These are phyloP conservation scores for Melanerpes aurifrons DNA, from an alignment of 2,113 vertebrate species.

Conservation along the genomic window DNA sequence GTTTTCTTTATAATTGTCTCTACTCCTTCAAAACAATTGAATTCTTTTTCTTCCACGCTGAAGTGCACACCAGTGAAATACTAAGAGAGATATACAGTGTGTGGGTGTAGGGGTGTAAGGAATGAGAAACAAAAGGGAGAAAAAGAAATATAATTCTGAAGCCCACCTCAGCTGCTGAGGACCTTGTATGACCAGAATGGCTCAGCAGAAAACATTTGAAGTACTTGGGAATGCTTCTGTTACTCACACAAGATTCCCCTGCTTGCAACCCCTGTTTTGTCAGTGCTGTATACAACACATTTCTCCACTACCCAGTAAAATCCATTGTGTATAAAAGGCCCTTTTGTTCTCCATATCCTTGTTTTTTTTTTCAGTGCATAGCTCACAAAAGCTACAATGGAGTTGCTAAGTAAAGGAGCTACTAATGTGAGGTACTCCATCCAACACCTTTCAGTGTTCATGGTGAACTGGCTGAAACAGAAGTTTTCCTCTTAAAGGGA, in stretches of 20 bases:
- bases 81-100: neutral
- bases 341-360: neutral
- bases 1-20: neutral
- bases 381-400: neutral
- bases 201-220: neutral
- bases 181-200: neutral
- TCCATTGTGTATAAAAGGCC: neutral
- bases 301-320: neutral
- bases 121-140: neutral
- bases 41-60: neutral
- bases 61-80: neutral
- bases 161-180: fast-evolving
- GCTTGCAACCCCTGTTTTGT: neutral
- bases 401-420: neutral
- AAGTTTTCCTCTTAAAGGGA: neutral
- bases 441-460: neutral
- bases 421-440: neutral
- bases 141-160: neutral
- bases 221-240: neutral
- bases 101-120: neutral
- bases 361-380: neutral
- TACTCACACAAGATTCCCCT: neutral
- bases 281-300: neutral
- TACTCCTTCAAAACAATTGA: neutral
- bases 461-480: neutral